Evolutionary conservation across 2,888 invertebrate genomes (phyloP).

Genomic region (Balanococcus diminutus): DNA sequence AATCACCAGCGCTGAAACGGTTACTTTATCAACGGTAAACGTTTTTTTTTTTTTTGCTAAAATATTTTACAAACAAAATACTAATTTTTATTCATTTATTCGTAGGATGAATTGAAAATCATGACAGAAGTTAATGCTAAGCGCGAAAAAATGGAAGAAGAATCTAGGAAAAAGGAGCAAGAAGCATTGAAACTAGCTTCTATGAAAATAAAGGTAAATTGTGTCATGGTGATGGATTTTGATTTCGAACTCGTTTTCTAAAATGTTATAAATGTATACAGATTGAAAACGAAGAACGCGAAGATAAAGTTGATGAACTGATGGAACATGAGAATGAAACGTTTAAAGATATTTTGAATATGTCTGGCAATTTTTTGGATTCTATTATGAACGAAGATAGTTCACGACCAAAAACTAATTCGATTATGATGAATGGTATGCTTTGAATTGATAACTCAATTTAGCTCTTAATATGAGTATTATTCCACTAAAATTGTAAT

Average conservation of each 20-base stretch:
- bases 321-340: constrained; percentile 68
- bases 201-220: not conserved
- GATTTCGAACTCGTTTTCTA: not conserved
- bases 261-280: not conserved
- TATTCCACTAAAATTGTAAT: not conserved
- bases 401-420: constrained; percentile 59
- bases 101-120: constrained; percentile 73
- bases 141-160: constrained; percentile 61
- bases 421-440: constrained; percentile 56
- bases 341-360: constrained; percentile 70
- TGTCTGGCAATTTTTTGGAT: constrained; percentile 70
- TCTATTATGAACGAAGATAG: constrained; percentile 71
- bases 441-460: not conserved
- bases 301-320: constrained; percentile 59
- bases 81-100: not conserved
- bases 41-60: not conserved
- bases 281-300: constrained; percentile 60
- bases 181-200: constrained; percentile 56
- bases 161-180: constrained; percentile 53
- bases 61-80: not conserved
- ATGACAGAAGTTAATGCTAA: constrained; percentile 73
- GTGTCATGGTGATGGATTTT: not conserved
- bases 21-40: constrained; percentile 65
- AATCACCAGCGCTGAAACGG: constrained; percentile 64
- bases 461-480: not conserved